Evolutionary conservation across 1,140 invertebrate genomes (phyloP).

Genomic region (Heliconius eleuchia): DNA sequence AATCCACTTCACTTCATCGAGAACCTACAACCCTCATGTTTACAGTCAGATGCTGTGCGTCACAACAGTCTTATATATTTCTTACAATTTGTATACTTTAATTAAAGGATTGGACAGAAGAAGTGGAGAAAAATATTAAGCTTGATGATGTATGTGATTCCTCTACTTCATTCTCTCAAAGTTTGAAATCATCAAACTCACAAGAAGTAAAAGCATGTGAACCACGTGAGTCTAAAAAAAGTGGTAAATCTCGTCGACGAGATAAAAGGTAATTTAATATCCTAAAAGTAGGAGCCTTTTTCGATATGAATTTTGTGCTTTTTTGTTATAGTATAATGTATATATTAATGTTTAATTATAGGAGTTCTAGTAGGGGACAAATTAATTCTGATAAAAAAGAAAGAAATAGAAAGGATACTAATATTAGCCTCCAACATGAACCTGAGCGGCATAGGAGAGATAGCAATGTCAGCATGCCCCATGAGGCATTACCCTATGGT

Average conservation of each 20-base stretch:
- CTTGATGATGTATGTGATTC: conserved; percentile 67
- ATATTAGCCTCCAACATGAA: conserved; percentile 63
- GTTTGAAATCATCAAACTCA: conserved; percentile 45
- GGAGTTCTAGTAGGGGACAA: conserved; percentile 70
- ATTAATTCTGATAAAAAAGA: conserved; percentile 70
- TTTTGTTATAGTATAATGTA: not conserved
- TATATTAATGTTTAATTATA: conserved; percentile 32
- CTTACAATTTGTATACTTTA: conserved; percentile 19
- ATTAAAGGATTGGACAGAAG: conserved; percentile 74
- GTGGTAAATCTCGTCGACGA: conserved; percentile 55
- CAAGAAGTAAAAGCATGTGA: conserved; percentile 56
- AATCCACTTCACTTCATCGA: too few species aligned
- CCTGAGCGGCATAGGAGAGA: conserved; percentile 62
- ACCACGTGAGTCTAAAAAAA: conserved; percentile 59
- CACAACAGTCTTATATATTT: too few species aligned
- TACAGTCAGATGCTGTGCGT: too few species aligned
- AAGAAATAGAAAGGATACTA: conserved; percentile 65
- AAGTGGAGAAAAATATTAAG: conserved; percentile 76
- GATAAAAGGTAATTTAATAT: conserved; percentile 59
- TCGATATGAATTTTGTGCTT: not conserved
- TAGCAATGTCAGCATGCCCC: conserved; percentile 68
- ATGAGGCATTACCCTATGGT: conserved; percentile 53
- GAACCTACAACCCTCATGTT: too few species aligned
- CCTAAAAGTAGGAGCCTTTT: not conserved
- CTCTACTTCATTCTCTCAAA: conserved; percentile 66